A percentile compares a stretch with the other conserved stretches of the same genome.
phyloP scores from a whole-genome alignment of 2,113 vertebrate species.

The Xiphophorus hellerii region DNA sequence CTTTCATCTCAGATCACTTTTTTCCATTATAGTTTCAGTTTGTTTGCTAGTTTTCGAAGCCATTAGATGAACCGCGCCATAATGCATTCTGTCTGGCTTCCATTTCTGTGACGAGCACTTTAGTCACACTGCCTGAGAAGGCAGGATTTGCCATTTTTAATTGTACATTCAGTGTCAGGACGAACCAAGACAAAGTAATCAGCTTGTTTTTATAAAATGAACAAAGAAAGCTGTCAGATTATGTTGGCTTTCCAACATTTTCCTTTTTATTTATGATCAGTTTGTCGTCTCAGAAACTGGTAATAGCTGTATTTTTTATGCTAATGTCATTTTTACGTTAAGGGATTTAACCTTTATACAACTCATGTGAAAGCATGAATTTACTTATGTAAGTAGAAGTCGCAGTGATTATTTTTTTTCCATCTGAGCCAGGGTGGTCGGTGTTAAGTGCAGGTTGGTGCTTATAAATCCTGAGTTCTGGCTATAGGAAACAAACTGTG shows the following conservation, averaged over 20 bases:
- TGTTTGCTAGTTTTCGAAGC: not conserved
- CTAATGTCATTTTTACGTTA: not conserved
- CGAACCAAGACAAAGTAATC: not conserved
- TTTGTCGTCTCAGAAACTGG: not conserved
- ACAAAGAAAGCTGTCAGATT: not conserved
- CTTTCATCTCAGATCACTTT: slow-evolving; percentile 3
- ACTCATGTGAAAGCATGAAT: not conserved
- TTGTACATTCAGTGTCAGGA: not conserved
- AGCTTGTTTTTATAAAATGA: not conserved
- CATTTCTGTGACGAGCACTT: not conserved
- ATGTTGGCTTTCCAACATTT: not conserved
- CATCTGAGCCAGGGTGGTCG: not conserved
- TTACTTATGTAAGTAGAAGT: not conserved
- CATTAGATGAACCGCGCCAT: not conserved
- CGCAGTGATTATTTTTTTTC: not conserved
- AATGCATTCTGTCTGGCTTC: not conserved
- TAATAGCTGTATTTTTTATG: not conserved
- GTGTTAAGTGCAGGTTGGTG: not conserved
- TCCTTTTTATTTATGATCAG: not conserved
- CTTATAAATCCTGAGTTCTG: not conserved
- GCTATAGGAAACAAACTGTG: not conserved
- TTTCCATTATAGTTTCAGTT: not conserved
- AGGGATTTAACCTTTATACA: not conserved
- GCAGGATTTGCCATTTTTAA: not conserved
- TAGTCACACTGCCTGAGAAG: not conserved